Percentiles rank a stretch among this genome's conserved stretches.
phyloP scores from a whole-genome alignment of 2,113 vertebrate genomes.

The Coptodon bakossiorum region DNA sequence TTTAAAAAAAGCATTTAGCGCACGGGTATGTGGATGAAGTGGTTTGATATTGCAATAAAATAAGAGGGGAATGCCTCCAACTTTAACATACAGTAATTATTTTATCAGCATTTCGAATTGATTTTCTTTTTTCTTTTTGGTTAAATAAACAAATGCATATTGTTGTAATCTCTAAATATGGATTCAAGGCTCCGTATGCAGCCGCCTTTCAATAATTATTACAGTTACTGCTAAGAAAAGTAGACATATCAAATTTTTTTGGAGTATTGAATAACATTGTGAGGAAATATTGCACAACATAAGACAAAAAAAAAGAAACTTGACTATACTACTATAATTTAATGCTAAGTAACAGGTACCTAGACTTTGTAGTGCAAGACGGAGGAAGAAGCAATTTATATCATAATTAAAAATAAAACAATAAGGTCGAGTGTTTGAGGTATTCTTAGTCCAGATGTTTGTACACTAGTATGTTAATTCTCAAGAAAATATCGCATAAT shows the following conservation, averaged over 20 bases:
- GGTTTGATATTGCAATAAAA: slow-evolving; percentile 70
- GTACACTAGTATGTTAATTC: slow-evolving; percentile 53
- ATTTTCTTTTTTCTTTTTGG: neutral
- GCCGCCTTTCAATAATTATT: slow-evolving; percentile 43
- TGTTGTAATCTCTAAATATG: slow-evolving; percentile 42
- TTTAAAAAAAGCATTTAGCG: slow-evolving; percentile 42
- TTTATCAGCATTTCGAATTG: slow-evolving; percentile 53
- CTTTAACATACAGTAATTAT: slow-evolving; percentile 49
- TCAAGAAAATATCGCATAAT: slow-evolving; percentile 37
- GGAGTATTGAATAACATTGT: slow-evolving; percentile 52
- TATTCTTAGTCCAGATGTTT: slow-evolving; percentile 62
- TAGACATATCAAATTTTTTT: slow-evolving; percentile 58
- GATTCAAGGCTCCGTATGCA: slow-evolving; percentile 33
- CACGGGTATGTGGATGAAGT: slow-evolving; percentile 40
- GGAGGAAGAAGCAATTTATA: slow-evolving; percentile 46
- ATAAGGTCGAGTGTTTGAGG: slow-evolving; percentile 57
- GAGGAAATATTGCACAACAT: slow-evolving; percentile 55
- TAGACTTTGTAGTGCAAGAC: slow-evolving; percentile 49
- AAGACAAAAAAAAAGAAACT: slow-evolving; percentile 33
- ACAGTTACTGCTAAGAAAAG: slow-evolving; percentile 48
- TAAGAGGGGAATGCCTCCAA: slow-evolving; percentile 47
- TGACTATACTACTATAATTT: slow-evolving; percentile 49
- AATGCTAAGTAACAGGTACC: slow-evolving; percentile 72
- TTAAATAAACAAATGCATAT: neutral
- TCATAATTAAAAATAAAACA: slow-evolving; percentile 49